phyloP scores from a whole-genome alignment of 2,797 vertebrate species.

The Geotrypetes seraphini region DNA sequence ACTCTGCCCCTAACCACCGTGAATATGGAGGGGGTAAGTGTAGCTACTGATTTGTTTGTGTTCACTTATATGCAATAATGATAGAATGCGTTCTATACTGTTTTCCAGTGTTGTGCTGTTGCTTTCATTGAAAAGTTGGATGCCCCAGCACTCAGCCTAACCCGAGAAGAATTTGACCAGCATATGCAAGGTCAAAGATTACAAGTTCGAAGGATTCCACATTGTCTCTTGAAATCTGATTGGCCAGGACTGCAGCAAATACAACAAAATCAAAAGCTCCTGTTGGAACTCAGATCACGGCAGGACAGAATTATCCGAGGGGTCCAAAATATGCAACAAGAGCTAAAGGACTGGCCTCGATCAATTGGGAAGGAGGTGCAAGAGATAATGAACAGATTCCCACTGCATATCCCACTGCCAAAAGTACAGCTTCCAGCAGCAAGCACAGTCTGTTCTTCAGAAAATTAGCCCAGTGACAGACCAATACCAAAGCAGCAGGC shows the following conservation, averaged over 20 bases:
- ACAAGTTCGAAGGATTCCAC: neutral
- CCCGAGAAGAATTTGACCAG: conserved; percentile 54
- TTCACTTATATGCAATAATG: too few relatives aligned
- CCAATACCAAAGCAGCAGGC: too few relatives aligned
- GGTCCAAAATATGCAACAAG: conserved; percentile 33
- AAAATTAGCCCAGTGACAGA: too few relatives aligned
- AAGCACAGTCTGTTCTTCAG: too few relatives aligned
- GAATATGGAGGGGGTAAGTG: too few relatives aligned
- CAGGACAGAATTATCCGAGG: conserved; percentile 56
- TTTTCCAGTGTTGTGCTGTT: conserved; percentile 58
- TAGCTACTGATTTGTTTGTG: too few relatives aligned
- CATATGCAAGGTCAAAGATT: conserved; percentile 50
- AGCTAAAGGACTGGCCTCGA: conserved; percentile 54
- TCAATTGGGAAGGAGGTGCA: conserved; percentile 50
- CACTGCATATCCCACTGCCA: too few relatives aligned
- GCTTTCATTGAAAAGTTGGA: conserved; percentile 69
- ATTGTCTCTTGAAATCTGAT: neutral
- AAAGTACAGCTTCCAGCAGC: too few relatives aligned
- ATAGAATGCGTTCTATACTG: neutral
- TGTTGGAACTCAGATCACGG: conserved; percentile 47
- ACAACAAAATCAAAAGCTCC: conserved; percentile 35
- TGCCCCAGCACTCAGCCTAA: conserved; percentile 60
- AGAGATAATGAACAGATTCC: conserved; percentile 26
- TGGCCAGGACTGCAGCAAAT: conserved; percentile 22
- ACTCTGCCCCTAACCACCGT: too few relatives aligned